Evolutionary conservation across 37 sponge, comb jelly and placozoan genomes (phyloP).

Genomic region (Halichondria panicea): DNA sequence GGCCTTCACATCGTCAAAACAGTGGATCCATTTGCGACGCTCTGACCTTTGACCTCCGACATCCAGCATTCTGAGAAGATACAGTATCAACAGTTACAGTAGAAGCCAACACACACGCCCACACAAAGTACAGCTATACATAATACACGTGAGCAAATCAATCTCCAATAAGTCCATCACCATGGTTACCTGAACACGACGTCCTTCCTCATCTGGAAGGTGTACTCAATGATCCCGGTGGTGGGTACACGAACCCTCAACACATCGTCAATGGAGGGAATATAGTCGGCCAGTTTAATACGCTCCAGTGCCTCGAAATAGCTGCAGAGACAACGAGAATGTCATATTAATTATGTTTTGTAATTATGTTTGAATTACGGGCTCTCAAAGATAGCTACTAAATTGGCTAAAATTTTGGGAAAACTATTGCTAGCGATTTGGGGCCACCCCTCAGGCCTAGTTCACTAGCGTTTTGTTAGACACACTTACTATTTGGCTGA

Average conservation of each 20-base stretch:
- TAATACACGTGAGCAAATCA: too few relatives aligned
- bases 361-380: too few relatives aligned
- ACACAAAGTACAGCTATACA: too few relatives aligned
- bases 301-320: slow-evolving; percentile 87
- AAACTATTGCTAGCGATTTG: background rate
- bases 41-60: slow-evolving; percentile 99
- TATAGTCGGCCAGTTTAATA: slow-evolving; percentile 54
- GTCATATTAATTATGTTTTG: too few relatives aligned
- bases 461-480: too few relatives aligned
- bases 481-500: slow-evolving; percentile 87
- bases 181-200: slow-evolving; percentile 85
- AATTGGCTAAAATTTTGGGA: background rate
- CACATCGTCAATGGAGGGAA: slow-evolving; percentile 90
- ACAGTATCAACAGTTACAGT: too few relatives aligned
- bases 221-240: slow-evolving; percentile 91
- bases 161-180: too few relatives aligned
- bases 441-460: background rate
- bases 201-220: slow-evolving; percentile 74
- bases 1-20: slow-evolving; percentile 96
- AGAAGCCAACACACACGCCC: too few relatives aligned
- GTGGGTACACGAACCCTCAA: slow-evolving; percentile 90
- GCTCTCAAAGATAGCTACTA: too few relatives aligned
- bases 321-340: slow-evolving; percentile 43
- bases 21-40: slow-evolving; percentile 97
- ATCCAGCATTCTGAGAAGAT: slow-evolving; percentile 91